phyloP scores from a whole-genome alignment of 1,140 invertebrate genomes.

The Drosophila rufa region DNA sequence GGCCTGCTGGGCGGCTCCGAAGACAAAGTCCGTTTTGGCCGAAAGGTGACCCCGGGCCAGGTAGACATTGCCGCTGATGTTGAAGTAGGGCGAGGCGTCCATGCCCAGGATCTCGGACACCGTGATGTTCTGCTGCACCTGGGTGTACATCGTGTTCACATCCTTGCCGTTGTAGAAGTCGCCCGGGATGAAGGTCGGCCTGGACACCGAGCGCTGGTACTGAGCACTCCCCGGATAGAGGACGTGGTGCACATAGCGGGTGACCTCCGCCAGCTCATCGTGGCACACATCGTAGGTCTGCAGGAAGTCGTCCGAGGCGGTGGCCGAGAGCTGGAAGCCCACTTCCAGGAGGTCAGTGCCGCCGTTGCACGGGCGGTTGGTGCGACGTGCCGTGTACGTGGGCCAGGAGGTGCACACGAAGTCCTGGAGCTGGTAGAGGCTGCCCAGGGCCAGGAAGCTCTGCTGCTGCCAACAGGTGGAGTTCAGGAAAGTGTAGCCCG shows the following conservation, averaged over 20 bases:
- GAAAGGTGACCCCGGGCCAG: conserved; percentile 89
- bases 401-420: conserved; percentile 77
- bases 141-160: conserved; percentile 78
- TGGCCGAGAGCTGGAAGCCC: conserved; percentile 64
- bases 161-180: conserved; percentile 80
- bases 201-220: conserved; percentile 79
- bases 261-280: conserved; percentile 76
- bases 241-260: conserved; percentile 84
- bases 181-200: conserved; percentile 74
- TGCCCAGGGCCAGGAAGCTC: conserved; percentile 59
- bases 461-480: conserved; percentile 61
- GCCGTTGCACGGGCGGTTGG: conserved; percentile 70
- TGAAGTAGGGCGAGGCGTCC: conserved; percentile 74
- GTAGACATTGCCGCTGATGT: conserved; percentile 76
- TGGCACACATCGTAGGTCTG: conserved; percentile 85
- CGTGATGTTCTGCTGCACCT: conserved; percentile 71
- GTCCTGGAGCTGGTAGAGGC: conserved; percentile 62
- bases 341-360: conserved; percentile 76
- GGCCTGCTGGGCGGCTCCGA: conserved; percentile 87
- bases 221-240: conserved; percentile 72
- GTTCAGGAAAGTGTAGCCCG: conserved; percentile 32
- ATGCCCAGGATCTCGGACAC: conserved; percentile 75
- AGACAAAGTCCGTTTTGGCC: conserved; percentile 89
- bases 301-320: conserved; percentile 72
- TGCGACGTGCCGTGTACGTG: conserved; percentile 72